A percentile compares a stretch with the other conserved stretches of the same genome.
phyloP scores from a whole-genome alignment of 1,140 invertebrate genomes.

The Palaemon carinicauda region DNA sequence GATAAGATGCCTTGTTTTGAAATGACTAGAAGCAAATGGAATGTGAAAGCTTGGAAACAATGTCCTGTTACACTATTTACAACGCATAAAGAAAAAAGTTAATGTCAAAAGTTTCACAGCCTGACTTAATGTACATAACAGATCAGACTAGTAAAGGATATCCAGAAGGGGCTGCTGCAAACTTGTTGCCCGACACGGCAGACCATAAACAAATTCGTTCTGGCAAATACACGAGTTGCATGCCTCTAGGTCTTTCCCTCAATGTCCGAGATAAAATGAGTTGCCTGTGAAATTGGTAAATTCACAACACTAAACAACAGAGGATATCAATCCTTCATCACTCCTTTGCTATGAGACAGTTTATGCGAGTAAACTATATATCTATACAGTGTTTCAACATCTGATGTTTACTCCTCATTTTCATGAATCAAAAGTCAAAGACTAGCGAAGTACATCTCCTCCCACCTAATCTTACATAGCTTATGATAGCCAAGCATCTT shows the following conservation, averaged over 20 bases:
- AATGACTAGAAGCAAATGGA: constrained; percentile 43
- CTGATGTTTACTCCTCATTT: not conserved
- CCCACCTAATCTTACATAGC: not conserved
- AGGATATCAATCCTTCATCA: not conserved
- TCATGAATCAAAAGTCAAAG: not conserved
- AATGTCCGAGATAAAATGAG: too few relatives aligned
- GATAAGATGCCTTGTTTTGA: not conserved
- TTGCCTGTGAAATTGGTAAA: not conserved
- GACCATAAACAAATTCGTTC: too few relatives aligned
- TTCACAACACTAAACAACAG: not conserved
- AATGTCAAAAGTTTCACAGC: not conserved
- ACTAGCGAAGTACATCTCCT: constrained; percentile 19
- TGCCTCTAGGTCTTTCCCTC: too few relatives aligned
- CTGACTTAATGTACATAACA: too few relatives aligned
- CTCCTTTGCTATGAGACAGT: too few relatives aligned
- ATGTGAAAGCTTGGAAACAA: not conserved
- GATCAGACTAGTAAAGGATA: not conserved
- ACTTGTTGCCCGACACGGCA: not conserved
- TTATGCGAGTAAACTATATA: not conserved
- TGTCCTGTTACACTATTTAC: too few relatives aligned
- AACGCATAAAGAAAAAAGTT: not conserved
- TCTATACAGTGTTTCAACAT: not conserved
- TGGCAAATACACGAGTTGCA: too few relatives aligned
- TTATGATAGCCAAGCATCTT: not conserved
- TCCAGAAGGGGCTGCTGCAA: constrained; percentile 47